A percentile compares a stretch with the other conserved stretches of the same genome.
These are phyloP conservation scores for Diabrotica undecimpunctata DNA, from an alignment of 1,140 invertebrate genomes.

Conservation along the genomic window DNA sequence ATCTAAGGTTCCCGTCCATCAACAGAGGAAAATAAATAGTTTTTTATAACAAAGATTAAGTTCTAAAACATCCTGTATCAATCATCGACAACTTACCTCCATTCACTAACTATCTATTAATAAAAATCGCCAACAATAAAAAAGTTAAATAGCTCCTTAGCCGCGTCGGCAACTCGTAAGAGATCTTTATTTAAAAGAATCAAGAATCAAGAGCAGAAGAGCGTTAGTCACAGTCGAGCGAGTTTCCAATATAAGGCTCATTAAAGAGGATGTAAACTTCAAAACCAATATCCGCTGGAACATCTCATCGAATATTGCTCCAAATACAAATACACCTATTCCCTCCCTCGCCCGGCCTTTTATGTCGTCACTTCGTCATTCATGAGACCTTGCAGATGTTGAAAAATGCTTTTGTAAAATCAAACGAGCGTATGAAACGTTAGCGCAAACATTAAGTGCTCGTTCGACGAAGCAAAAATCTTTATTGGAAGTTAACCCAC, in stretches of 20 bases:
- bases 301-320: conserved; percentile 27
- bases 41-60: too few species aligned
- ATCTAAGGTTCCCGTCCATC: too few species aligned
- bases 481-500: too few species aligned
- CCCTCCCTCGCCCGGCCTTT: conserved; percentile 11
- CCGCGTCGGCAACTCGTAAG: background rate
- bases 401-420: conserved; percentile 26
- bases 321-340: conserved; percentile 24
- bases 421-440: conserved; percentile 27
- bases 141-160: background rate
- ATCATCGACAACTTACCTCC: too few species aligned
- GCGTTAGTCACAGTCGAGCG: conserved; percentile 25
- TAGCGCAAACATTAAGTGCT: conserved; percentile 24
- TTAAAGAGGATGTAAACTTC: conserved; percentile 35
- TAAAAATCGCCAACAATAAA: background rate
- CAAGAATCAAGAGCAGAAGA: conserved; percentile 18
- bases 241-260: conserved; percentile 28
- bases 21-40: too few species aligned
- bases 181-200: conserved; percentile 25
- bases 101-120: too few species aligned
- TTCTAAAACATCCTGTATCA: too few species aligned
- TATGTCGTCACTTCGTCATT: conserved; percentile 15
- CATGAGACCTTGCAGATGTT: conserved; percentile 26
- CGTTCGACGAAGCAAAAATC: conserved; percentile 5
- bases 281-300: conserved; percentile 29